Percentiles rank a stretch among this genome's conserved stretches.
Conservation (phyloP, 2,113 vertebrate species). For the Panthera leo region DNA sequence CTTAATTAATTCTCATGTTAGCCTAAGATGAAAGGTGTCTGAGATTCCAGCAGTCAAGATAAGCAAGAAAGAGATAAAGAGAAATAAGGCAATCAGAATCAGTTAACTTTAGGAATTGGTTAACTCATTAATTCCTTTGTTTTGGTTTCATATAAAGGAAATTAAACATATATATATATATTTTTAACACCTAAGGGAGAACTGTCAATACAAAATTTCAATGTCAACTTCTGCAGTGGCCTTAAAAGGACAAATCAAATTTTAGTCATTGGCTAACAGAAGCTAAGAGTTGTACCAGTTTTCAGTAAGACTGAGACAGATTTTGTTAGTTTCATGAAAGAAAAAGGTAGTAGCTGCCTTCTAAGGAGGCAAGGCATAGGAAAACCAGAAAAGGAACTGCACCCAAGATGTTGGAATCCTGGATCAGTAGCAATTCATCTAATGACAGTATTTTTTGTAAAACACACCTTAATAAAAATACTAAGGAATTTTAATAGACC, state of each 20-base stretch:
- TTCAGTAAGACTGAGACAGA: background rate
- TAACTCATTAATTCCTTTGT: conserved; percentile 12
- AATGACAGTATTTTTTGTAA: background rate
- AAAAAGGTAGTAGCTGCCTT: background rate
- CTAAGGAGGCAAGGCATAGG: background rate
- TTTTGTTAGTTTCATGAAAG: background rate
- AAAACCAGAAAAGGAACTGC: background rate
- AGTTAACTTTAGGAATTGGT: background rate
- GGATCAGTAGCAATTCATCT: background rate
- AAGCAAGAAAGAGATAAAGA: background rate
- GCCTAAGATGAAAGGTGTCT: background rate
- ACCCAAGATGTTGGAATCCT: background rate
- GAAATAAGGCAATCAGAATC: background rate
- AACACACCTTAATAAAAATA: background rate
- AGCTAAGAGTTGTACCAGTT: background rate
- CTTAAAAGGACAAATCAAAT: background rate
- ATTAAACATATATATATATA: background rate
- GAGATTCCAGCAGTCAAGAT: background rate
- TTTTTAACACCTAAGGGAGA: background rate
- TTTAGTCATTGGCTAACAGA: background rate
- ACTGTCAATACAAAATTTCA: background rate
- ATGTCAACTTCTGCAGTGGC: background rate
- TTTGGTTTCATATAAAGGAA: conserved; percentile 7
- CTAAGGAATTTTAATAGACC: background rate
- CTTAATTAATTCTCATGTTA: background rate